These are phyloP conservation scores for Hippopotamyrus pictus DNA, from an alignment of 2,797 vertebrate species.

Conservation along the genomic window DNA sequence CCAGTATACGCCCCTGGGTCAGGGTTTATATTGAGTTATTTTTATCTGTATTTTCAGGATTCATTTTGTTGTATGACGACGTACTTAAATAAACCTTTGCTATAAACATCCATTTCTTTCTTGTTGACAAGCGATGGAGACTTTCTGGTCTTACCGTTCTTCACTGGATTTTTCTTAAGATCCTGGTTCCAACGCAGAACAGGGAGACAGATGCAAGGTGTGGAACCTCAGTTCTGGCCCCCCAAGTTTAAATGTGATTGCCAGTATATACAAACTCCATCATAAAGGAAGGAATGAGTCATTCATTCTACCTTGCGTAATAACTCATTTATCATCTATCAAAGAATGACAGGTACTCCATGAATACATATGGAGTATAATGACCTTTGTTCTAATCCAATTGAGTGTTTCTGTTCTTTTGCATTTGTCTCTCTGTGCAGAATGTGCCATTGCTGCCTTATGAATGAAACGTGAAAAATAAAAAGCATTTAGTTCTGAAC, in stretches of 20 bases:
- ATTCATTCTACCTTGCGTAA: not conserved
- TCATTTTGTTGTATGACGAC: not conserved
- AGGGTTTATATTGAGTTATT: not conserved
- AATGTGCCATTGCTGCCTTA: not conserved
- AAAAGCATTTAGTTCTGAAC: not conserved
- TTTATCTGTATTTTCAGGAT: not conserved
- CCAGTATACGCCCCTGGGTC: not conserved
- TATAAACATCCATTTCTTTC: not conserved
- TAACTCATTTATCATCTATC: constrained; percentile 11
- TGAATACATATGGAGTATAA: constrained; percentile 10
- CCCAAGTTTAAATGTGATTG: not conserved
- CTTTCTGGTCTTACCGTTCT: not conserved
- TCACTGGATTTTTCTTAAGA: not conserved
- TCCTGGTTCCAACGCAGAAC: not conserved
- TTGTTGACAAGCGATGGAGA: not conserved
- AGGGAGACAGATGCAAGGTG: not conserved
- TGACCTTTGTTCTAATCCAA: constrained; percentile 11
- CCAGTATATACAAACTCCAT: not conserved
- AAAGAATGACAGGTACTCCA: not conserved
- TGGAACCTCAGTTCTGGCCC: not conserved
- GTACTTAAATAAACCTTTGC: not conserved
- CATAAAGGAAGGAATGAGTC: not conserved
- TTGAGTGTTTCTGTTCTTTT: not conserved
- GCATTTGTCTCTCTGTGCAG: not conserved
- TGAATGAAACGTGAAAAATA: not conserved